Conservation (phyloP, 2,113 vertebrate genomes). For the Uria aalge region DNA sequence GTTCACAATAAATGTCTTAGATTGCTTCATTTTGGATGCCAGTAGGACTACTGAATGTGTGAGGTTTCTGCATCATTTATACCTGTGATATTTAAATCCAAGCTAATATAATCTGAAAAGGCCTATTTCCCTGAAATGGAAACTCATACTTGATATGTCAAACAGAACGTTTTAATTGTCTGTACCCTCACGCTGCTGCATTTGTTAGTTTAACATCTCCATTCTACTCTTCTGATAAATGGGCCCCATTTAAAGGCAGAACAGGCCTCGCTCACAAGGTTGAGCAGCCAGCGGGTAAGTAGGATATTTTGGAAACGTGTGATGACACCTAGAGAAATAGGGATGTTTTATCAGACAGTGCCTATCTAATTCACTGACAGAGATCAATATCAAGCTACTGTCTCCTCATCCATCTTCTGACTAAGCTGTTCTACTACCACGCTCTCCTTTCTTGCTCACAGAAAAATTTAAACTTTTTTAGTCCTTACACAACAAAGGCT, state of each 20-base stretch:
- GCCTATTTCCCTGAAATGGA: not conserved
- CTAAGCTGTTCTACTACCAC: not conserved
- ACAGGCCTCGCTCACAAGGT: not conserved
- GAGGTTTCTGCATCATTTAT: not conserved
- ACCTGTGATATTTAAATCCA: not conserved
- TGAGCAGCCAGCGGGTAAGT: not conserved
- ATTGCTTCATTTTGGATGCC: not conserved
- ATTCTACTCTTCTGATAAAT: not conserved
- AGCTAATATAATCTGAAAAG: not conserved
- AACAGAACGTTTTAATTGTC: not conserved
- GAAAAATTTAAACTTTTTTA: not conserved
- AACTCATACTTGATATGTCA: not conserved
- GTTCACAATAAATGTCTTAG: not conserved
- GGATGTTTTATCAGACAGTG: not conserved
- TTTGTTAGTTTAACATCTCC: not conserved
- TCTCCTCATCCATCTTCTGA: slow-evolving; percentile 32
- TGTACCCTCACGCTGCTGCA: not conserved
- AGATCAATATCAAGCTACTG: not conserved
- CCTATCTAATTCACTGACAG: not conserved
- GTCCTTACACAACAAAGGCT: not conserved
- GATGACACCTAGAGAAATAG: not conserved
- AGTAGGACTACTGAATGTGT: fast-evolving
- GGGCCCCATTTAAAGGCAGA: not conserved
- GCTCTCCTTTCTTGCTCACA: not conserved
- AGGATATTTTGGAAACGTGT: not conserved